Percentiles rank a stretch among this genome's conserved stretches.
These are phyloP conservation scores for Cantharis rufa DNA, from an alignment of 2,888 invertebrate genomes.

Conservation along the genomic window DNA sequence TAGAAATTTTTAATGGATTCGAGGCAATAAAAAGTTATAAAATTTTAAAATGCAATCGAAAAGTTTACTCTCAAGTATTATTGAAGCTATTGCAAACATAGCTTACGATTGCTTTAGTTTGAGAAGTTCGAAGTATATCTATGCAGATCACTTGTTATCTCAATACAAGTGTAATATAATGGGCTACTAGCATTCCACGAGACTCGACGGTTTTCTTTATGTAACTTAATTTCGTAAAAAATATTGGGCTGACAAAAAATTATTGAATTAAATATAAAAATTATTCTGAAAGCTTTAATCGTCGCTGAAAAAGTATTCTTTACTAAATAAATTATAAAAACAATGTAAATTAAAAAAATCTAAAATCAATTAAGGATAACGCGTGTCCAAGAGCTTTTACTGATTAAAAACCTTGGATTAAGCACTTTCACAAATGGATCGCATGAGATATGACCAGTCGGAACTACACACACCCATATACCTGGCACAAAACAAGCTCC, in stretches of 20 bases:
- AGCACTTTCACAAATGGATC: conserved; percentile 29
- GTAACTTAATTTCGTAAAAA: neutral
- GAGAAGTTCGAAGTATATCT: neutral
- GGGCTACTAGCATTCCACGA: neutral
- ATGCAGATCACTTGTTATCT: neutral
- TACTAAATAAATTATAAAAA: neutral
- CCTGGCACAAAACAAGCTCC: conserved; percentile 29
- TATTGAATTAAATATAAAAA: too few relatives aligned
- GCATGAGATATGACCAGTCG: conserved; percentile 30
- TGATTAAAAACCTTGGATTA: conserved; percentile 30
- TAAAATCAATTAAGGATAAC: conserved; percentile 24
- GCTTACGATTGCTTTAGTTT: neutral
- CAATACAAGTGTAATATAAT: neutral
- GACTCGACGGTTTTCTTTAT: neutral
- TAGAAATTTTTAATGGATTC: neutral
- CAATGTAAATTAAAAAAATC: conserved; percentile 17
- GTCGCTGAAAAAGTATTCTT: neutral
- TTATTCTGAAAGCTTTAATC: too few relatives aligned
- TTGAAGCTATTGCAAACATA: neutral
- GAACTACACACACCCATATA: conserved; percentile 28
- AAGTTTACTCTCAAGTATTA: neutral
- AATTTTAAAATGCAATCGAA: neutral
- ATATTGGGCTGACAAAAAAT: neutral
- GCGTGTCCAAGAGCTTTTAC: conserved; percentile 17
- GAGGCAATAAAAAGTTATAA: neutral